phyloP scores from a whole-genome alignment of 2,888 invertebrate species.

The Oscheius sp. region DNA sequence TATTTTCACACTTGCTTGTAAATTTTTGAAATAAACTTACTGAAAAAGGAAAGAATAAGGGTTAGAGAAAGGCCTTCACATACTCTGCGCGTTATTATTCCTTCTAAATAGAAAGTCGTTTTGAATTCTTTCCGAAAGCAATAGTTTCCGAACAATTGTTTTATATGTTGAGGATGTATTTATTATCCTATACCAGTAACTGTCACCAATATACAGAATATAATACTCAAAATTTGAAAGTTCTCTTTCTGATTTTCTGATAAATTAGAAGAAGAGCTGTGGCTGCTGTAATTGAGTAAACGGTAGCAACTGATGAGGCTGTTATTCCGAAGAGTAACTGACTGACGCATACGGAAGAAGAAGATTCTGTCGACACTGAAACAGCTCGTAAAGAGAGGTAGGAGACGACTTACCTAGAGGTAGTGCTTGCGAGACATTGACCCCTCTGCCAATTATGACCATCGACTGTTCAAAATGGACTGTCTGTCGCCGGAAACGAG shows the following conservation, averaged over 20 bases:
- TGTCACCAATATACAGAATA: too few relatives aligned
- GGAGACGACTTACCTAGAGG: constrained; percentile 4
- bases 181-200: too few relatives aligned
- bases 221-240: background rate
- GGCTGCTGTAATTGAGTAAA: constrained; percentile 18
- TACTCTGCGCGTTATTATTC: too few relatives aligned
- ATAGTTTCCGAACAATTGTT: too few relatives aligned
- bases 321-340: background rate
- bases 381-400: background rate
- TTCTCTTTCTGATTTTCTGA: constrained; percentile 2
- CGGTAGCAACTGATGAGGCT: constrained; percentile 7
- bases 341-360: background rate
- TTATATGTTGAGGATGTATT: too few relatives aligned
- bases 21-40: background rate
- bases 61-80: too few relatives aligned
- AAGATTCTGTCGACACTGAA: background rate
- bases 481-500: constrained; percentile 10
- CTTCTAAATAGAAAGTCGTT: too few relatives aligned
- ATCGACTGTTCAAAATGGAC: background rate
- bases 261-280: background rate
- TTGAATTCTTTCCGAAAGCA: too few relatives aligned
- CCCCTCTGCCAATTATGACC: constrained; percentile 13
- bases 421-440: constrained; percentile 22
- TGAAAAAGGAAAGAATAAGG: too few relatives aligned
- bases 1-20: background rate